phyloP scores from a whole-genome alignment of 2,113 vertebrate species.

The Lampris incognitus region DNA sequence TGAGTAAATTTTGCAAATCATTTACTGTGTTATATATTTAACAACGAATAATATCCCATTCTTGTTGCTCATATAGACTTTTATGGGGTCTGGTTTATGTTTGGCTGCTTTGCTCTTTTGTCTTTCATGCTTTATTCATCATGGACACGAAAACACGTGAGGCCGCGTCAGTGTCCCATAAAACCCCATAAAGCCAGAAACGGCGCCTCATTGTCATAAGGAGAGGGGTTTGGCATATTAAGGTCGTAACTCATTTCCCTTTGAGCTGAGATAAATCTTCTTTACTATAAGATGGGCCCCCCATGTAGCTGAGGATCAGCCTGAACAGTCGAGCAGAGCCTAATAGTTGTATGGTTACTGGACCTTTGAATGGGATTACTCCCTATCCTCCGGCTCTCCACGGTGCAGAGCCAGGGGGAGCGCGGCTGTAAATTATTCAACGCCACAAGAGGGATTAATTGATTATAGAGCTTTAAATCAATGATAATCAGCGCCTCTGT shows the following conservation, averaged over 20 bases:
- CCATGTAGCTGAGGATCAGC: slow-evolving; percentile 44
- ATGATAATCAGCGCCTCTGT: slow-evolving; percentile 66
- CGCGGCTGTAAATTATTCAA: slow-evolving; percentile 54
- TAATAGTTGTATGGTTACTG: slow-evolving; percentile 36
- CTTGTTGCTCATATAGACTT: slow-evolving; percentile 42
- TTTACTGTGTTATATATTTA: slow-evolving; percentile 7
- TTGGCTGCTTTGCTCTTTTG: slow-evolving; percentile 17
- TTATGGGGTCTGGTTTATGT: slow-evolving; percentile 49
- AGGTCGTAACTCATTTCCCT: slow-evolving; percentile 43
- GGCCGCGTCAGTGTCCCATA: slow-evolving; percentile 31
- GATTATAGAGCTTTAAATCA: slow-evolving; percentile 71
- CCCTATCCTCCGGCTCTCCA: slow-evolving; percentile 30
- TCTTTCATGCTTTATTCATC: slow-evolving; percentile 40
- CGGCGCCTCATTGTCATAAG: slow-evolving; percentile 10
- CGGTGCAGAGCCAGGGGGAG: not conserved
- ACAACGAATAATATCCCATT: slow-evolving; percentile 59
- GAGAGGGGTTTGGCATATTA: slow-evolving; percentile 53
- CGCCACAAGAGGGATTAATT: slow-evolving; percentile 61
- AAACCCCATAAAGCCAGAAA: slow-evolving; percentile 51
- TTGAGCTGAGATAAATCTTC: slow-evolving; percentile 59
- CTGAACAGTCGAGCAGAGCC: slow-evolving; percentile 20
- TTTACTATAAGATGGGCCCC: slow-evolving; percentile 48
- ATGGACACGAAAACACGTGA: slow-evolving; percentile 58
- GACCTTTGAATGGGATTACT: slow-evolving; percentile 52
- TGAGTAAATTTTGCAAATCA: slow-evolving; percentile 44